Conservation (phyloP, 2,888 invertebrate species). For the Anaspis maculata region DNA sequence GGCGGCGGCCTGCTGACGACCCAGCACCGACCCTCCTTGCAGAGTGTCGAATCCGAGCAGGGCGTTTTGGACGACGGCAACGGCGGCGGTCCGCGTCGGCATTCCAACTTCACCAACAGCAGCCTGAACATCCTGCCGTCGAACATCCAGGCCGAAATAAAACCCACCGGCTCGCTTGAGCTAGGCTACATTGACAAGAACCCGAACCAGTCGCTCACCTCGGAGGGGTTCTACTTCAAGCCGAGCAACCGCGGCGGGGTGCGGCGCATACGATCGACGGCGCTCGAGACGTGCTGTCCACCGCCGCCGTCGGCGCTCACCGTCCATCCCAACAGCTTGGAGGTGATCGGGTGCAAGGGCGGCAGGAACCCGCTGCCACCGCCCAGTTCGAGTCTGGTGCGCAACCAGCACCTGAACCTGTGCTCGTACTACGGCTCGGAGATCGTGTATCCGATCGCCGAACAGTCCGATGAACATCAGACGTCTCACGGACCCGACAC, state of each 20-base stretch:
- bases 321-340: constrained; percentile 75
- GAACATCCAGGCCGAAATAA: constrained; percentile 41
- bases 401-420: constrained; percentile 62
- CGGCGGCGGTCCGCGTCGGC: constrained; percentile 37
- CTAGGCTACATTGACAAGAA: constrained; percentile 45
- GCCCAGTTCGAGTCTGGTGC: constrained; percentile 59
- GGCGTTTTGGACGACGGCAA: constrained; percentile 27
- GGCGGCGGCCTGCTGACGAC: too few species aligned
- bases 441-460: constrained; percentile 76
- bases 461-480: constrained; percentile 73
- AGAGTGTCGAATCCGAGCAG: constrained; percentile 37
- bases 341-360: constrained; percentile 59
- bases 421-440: constrained; percentile 59
- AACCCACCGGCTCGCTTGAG: constrained; percentile 49
- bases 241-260: constrained; percentile 44
- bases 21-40: constrained; percentile 40
- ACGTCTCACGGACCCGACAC: constrained; percentile 56
- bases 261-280: constrained; percentile 61
- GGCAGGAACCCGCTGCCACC: constrained; percentile 60
- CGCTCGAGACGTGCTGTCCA: constrained; percentile 61
- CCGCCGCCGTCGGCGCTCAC: constrained; percentile 64
- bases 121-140: constrained; percentile 46
- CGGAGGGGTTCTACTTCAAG: constrained; percentile 39
- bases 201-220: constrained; percentile 35
- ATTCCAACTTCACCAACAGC: constrained; percentile 55